These are phyloP conservation scores for Luidia sarsii DNA, from an alignment of 53 echinoderm and acorn worm species.

Conservation along the genomic window DNA sequence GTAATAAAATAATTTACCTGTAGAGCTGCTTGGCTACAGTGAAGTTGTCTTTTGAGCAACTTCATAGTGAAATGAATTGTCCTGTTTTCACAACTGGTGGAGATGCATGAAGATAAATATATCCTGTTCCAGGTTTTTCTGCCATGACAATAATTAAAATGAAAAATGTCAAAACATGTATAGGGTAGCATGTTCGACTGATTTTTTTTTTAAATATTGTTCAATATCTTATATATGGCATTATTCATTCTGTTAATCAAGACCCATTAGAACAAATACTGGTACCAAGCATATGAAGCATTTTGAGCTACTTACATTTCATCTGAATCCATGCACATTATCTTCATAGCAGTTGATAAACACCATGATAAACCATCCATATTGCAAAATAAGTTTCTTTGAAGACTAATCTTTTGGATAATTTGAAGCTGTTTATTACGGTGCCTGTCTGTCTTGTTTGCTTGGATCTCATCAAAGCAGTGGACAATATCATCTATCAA, in stretches of 20 bases:
- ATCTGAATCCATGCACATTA: constrained; percentile 65
- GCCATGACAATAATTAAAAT: background rate
- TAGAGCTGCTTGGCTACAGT: background rate
- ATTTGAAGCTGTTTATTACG: constrained; percentile 41
- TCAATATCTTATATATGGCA: background rate
- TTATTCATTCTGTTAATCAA: background rate
- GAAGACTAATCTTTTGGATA: constrained; percentile 1
- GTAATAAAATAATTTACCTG: too few relatives aligned
- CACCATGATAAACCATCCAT: constrained; percentile 72
- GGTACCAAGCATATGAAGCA: background rate
- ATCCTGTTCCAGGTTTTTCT: constrained; percentile 63
- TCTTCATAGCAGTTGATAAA: constrained; percentile 45
- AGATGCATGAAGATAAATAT: constrained; percentile 8
- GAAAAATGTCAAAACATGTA: background rate
- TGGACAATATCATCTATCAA: constrained; percentile 16
- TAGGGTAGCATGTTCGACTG: background rate
- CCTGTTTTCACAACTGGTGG: constrained; percentile 4
- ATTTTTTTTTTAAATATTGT: background rate
- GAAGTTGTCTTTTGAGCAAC: constrained; percentile 3
- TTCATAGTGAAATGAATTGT: background rate
- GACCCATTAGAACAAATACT: too few relatives aligned
- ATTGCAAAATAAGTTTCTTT: constrained; percentile 50
- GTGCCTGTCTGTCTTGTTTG: background rate
- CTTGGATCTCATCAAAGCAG: background rate
- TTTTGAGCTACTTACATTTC: constrained; percentile 51